Conservation (phyloP, 2,113 vertebrate species). For the Scopus umbretta region DNA sequence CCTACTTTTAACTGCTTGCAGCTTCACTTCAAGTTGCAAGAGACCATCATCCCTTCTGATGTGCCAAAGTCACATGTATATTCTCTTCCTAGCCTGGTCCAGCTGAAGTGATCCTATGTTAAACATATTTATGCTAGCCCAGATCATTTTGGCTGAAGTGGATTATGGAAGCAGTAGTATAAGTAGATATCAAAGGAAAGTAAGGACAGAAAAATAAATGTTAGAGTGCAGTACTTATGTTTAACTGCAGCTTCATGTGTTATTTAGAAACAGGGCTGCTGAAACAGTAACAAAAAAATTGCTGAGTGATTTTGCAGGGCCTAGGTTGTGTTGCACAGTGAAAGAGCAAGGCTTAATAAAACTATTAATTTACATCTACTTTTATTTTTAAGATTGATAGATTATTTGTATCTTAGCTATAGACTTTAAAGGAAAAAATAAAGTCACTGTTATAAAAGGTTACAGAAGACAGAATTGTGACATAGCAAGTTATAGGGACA, state of each 20-base stretch:
- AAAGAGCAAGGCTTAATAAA: background rate
- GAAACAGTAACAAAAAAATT: background rate
- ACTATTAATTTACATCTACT: background rate
- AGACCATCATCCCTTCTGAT: background rate
- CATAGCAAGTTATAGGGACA: background rate
- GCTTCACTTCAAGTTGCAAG: background rate
- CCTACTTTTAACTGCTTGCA: background rate
- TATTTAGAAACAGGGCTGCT: background rate
- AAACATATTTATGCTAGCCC: background rate
- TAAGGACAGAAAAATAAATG: background rate
- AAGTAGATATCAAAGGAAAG: background rate
- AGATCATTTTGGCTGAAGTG: background rate
- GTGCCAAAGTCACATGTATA: fast-evolving
- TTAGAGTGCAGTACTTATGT: background rate
- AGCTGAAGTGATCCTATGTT: background rate
- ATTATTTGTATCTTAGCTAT: background rate
- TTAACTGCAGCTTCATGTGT: background rate
- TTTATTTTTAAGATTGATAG: background rate
- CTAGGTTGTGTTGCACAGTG: background rate
- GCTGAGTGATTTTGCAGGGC: background rate
- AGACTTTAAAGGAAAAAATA: background rate
- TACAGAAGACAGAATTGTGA: background rate
- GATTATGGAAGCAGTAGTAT: background rate
- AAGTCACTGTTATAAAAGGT: background rate
- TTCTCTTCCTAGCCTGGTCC: background rate